phyloP scores from a whole-genome alignment of 23 tunicate genomes.

The Phallusia fumigata region DNA sequence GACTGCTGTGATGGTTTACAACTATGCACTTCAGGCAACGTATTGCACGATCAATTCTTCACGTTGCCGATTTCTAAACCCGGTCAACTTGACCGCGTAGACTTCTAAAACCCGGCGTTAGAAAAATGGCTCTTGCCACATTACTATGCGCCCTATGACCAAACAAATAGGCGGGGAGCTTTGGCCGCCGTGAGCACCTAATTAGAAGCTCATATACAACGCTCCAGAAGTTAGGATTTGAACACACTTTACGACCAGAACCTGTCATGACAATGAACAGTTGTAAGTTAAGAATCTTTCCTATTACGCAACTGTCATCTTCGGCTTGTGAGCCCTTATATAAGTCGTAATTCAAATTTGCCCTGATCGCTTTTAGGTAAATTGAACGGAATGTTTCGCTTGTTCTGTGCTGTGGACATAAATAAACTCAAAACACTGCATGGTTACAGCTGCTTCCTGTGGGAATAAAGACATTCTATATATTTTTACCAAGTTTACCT shows the following conservation, averaged over 20 bases:
- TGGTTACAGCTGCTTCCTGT: no score
- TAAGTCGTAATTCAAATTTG: no score
- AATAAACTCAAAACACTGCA: no score
- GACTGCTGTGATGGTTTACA: neutral
- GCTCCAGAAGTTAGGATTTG: neutral
- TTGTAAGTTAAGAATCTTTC: neutral
- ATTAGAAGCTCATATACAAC: neutral
- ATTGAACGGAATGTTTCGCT: no score
- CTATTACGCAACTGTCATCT: neutral
- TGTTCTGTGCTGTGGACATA: no score
- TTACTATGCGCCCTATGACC: neutral
- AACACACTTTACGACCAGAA: neutral
- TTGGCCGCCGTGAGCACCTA: neutral
- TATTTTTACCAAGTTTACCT: no score
- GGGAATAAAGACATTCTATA: no score
- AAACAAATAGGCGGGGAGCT: neutral
- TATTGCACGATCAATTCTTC: neutral
- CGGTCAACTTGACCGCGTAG: neutral
- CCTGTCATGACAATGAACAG: neutral
- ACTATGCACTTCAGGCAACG: neutral
- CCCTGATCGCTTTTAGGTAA: no score
- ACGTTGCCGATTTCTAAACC: neutral
- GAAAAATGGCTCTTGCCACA: neutral
- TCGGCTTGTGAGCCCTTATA: no score
- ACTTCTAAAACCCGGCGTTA: neutral